Conservation (phyloP, 2,888 invertebrate genomes). For the Hylaea fasciaria region DNA sequence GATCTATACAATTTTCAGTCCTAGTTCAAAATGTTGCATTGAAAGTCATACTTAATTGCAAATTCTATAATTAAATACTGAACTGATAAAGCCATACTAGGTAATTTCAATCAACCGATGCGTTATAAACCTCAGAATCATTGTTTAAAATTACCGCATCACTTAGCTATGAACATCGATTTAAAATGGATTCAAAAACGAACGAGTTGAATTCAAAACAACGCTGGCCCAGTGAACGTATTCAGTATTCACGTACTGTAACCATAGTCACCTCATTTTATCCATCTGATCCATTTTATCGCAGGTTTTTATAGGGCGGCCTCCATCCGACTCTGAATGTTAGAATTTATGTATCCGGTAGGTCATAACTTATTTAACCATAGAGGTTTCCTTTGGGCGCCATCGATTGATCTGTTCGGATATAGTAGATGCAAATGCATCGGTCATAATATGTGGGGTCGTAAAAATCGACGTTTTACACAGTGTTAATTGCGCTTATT, state of each 20-base stretch:
- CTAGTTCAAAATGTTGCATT: no score
- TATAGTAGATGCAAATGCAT: constrained; percentile 21
- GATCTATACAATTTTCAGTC: no score
- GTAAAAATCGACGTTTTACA: constrained; percentile 14
- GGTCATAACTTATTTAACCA: constrained; percentile 42
- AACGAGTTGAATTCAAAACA: background rate
- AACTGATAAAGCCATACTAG: background rate
- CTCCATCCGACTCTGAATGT: constrained; percentile 28
- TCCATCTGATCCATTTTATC: constrained; percentile 26
- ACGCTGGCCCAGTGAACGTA: background rate
- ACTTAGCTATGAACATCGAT: no score
- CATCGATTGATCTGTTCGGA: constrained; percentile 35
- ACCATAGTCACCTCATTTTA: constrained; percentile 7
- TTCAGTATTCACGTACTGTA: constrained; percentile 1
- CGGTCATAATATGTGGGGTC: constrained; percentile 2
- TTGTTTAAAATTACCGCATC: no score
- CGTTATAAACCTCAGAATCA: no score
- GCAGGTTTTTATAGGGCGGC: constrained; percentile 48
- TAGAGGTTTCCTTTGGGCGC: constrained; percentile 36
- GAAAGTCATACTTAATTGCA: no score
- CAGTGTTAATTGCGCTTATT: constrained; percentile 14
- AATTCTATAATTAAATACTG: no score
- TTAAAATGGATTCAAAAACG: background rate
- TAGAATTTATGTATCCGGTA: constrained; percentile 42
- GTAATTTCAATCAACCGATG: no score